phyloP scores from a whole-genome alignment of 2,797 vertebrate species.

The Notolepis coatsorum region DNA sequence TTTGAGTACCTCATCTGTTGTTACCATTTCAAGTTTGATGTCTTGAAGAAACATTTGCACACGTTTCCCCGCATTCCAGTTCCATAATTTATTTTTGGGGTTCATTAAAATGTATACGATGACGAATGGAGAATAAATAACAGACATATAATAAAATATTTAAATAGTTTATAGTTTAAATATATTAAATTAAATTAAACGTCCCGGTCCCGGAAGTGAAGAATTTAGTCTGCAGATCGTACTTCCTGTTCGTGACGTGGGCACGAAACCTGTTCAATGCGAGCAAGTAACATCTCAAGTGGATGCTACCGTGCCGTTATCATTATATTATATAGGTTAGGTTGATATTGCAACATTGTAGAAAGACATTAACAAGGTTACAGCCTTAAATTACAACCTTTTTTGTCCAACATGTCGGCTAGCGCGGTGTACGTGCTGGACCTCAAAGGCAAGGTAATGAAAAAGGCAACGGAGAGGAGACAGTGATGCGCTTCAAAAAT shows the following conservation, averaged over 20 bases:
- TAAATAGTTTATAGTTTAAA: neutral
- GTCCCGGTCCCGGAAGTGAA: neutral
- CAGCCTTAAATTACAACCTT: neutral
- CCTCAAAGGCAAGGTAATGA: conserved; percentile 89
- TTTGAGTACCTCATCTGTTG: no score
- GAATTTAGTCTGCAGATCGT: neutral
- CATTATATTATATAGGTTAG: neutral
- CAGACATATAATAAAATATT: no score
- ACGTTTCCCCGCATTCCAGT: no score
- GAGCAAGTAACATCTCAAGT: neutral
- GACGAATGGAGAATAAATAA: no score
- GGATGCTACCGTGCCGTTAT: neutral
- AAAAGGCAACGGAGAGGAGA: conserved; percentile 55
- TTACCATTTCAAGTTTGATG: no score
- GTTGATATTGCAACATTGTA: neutral
- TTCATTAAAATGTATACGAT: no score
- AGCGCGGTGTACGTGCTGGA: conserved; percentile 91
- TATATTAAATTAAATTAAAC: neutral
- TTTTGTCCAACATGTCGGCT: conserved; percentile 80
- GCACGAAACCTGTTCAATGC: neutral
- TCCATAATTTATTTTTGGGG: no score
- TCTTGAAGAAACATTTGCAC: no score
- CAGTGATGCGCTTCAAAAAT: neutral
- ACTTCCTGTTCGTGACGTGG: conserved; percentile 17
- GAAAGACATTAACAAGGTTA: neutral